Evolutionary conservation across 2,888 invertebrate genomes (phyloP).

Genomic region (Lasius platythorax): DNA sequence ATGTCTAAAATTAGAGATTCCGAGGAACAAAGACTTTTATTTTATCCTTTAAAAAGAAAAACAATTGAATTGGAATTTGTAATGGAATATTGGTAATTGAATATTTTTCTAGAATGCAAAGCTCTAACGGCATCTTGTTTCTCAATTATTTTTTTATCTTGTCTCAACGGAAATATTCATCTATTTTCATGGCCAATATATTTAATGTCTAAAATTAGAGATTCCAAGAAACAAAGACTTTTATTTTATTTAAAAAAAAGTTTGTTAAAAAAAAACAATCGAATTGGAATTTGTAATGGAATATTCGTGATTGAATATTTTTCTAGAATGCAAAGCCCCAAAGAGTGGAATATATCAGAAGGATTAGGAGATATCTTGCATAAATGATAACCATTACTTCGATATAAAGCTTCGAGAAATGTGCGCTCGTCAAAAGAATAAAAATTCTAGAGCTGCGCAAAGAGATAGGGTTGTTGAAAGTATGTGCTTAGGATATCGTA

Average conservation of each 20-base stretch:
- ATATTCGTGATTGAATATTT: background rate
- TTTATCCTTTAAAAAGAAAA: background rate
- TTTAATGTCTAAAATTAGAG: background rate
- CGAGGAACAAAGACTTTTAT: background rate
- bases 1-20: background rate
- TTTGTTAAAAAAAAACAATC: background rate
- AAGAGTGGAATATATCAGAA: background rate
- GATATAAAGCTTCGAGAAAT: background rate
- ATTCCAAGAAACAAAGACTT: background rate
- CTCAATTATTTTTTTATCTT: too few species aligned
- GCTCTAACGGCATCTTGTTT: background rate
- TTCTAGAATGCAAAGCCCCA: background rate
- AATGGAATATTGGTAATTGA: background rate
- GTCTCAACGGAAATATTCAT: too few species aligned
- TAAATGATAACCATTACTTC: background rate
- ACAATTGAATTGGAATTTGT: background rate
- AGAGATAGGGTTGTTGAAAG: background rate
- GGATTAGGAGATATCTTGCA: background rate
- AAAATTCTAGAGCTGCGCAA: background rate
- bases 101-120: background rate
- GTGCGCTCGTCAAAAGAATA: background rate
- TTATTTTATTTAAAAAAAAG: background rate
- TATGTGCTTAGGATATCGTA: slow-evolving; percentile 23
- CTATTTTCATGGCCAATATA: too few species aligned
- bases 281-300: background rate